Base-by-base conservation (phyloP, 2,888 invertebrate genomes). In the Cantharis nigra region DNA sequence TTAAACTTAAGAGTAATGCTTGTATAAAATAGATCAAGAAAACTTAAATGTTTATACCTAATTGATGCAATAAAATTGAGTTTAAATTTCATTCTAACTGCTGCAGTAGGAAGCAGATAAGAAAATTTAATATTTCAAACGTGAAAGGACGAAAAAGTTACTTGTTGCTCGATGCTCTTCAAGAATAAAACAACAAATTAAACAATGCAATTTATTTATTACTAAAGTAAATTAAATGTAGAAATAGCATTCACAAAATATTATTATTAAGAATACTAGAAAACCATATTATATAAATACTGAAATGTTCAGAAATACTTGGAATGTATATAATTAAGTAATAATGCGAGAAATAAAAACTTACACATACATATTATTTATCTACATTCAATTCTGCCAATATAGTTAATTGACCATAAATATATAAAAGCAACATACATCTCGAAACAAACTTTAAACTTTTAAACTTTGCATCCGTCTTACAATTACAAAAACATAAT, bases 151-250 rank as follows among this genome's bases (percentile, higher is more conserved):
- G 49, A 49, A 13, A 49, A 49, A 49, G 13, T 33, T 33, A 49
- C 49, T 49, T n/a, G 9, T 49, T 49, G 65, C n/a, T 20, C 5
- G n/a, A n/a, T 49, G 65, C n/a, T 20, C 5, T 16, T 23, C 3
- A n/a, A 70, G 18, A 62, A 49, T 70, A 49, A 70, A 49, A 18
- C 62, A 33, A 74, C 26, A 65, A 5, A 67, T 73, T 73, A 77
- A 77, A 77, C 63, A 77, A 77, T 77, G 71, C 20, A 23, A 63
- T 77, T 77, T 74, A 77, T 77, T 23, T 77, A 77, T 77, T 74
- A 77, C 71, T 77, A 77, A 62, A 74, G 77, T 77, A 78, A 78
- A 78, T 72, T 69, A 74, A 77, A 69, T 74, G 74, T 75, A 78
- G 75, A 78, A 78, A 75, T 75, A 72, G 78, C 70, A 72, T 63